Percentiles rank a stretch among this genome's conserved stretches.
phyloP scores from a whole-genome alignment of 35 echinoderm and acorn worm species.

The Stichopus chloronotus region DNA sequence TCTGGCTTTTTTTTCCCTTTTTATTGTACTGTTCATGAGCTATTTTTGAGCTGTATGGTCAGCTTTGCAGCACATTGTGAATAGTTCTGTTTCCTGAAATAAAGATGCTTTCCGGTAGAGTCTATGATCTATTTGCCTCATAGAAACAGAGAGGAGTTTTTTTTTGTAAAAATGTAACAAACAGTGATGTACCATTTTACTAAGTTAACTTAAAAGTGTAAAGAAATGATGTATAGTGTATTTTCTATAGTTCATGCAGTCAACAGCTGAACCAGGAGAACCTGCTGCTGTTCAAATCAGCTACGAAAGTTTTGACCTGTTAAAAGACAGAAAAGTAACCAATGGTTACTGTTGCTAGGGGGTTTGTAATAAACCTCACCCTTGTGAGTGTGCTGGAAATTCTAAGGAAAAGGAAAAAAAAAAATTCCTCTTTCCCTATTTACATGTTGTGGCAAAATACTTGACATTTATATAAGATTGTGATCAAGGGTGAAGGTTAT shows the following conservation, averaged over 20 bases:
- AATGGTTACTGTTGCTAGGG: too few relatives aligned
- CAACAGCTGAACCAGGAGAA: not conserved
- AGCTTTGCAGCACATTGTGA: not conserved
- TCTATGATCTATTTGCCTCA: slow-evolving; percentile 16
- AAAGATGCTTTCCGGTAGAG: slow-evolving; percentile 43
- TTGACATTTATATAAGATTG: too few relatives aligned
- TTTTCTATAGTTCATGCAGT: slow-evolving; percentile 21
- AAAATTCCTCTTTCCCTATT: too few relatives aligned
- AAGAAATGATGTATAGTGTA: slow-evolving; percentile 46
- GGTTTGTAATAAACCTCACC: too few relatives aligned
- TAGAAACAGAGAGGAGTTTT: not conserved
- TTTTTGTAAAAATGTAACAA: slow-evolving; percentile 43
- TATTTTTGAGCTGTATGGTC: not conserved
- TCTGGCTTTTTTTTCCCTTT: too few relatives aligned
- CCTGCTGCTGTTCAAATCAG: too few relatives aligned
- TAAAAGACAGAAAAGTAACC: too few relatives aligned
- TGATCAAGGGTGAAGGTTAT: too few relatives aligned
- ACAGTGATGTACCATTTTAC: slow-evolving; percentile 46
- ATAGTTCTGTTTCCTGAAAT: slow-evolving; percentile 26
- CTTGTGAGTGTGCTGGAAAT: too few relatives aligned
- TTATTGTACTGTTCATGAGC: not conserved
- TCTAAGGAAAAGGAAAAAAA: too few relatives aligned
- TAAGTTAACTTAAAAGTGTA: slow-evolving; percentile 39
- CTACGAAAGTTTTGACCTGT: too few relatives aligned
- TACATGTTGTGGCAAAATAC: too few relatives aligned